phyloP scores from a whole-genome alignment of 2,797 vertebrate species.

The Remorina albescens region DNA sequence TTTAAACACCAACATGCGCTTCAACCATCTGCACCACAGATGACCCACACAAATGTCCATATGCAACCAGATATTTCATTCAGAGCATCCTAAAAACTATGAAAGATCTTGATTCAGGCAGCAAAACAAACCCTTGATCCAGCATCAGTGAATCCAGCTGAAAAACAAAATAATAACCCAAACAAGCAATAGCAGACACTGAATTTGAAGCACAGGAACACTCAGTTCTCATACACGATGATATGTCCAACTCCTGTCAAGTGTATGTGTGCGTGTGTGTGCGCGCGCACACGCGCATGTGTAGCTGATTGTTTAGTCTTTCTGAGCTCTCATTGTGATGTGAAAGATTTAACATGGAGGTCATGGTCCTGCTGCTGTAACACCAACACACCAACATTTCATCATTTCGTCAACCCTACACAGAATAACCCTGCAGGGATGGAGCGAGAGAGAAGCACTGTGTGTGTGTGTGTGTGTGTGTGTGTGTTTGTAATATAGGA shows the following conservation, averaged over 20 bases:
- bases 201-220: slow-evolving; percentile 31
- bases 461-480: too few species aligned
- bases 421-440: slow-evolving; percentile 43
- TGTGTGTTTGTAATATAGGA: too few species aligned
- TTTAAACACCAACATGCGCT: neutral
- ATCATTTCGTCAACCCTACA: slow-evolving; percentile 55
- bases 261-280: slow-evolving; percentile 3
- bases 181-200: slow-evolving; percentile 6
- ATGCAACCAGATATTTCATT: too few species aligned
- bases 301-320: slow-evolving; percentile 68
- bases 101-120: slow-evolving; percentile 5
- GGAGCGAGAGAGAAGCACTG: neutral
- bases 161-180: slow-evolving; percentile 45
- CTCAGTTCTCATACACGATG: slow-evolving; percentile 16
- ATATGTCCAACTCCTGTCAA: slow-evolving; percentile 14
- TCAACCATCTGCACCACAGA: neutral
- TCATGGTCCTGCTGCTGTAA: slow-evolving; percentile 62
- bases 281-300: slow-evolving; percentile 10
- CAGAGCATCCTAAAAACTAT: neutral
- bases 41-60: too few species aligned
- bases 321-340: slow-evolving; percentile 62
- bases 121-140: neutral
- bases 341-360: slow-evolving; percentile 75
- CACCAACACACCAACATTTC: slow-evolving; percentile 64
- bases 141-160: slow-evolving; percentile 29